A percentile compares a stretch with the other conserved stretches of the same genome.
Conservation (phyloP, 1,140 invertebrate genomes). For the Paraescarpia echinospica region DNA sequence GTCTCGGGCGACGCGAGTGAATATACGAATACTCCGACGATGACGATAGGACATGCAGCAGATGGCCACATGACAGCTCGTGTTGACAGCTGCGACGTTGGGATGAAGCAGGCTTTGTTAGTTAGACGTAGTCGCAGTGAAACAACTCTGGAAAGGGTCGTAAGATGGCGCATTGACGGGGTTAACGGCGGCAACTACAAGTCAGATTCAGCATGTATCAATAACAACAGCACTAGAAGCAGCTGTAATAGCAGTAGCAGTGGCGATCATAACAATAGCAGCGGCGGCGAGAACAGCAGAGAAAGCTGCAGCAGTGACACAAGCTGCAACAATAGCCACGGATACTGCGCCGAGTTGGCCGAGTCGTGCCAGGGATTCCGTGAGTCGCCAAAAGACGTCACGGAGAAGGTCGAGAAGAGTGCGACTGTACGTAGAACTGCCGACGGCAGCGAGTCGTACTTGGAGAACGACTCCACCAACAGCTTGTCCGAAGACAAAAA, state of each 20-base stretch:
- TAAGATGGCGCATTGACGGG: no score
- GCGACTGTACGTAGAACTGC: neutral
- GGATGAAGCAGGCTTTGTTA: no score
- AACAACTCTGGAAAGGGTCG: neutral
- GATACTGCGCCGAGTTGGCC: neutral
- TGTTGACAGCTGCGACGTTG: no score
- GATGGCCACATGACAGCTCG: no score
- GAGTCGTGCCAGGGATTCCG: neutral
- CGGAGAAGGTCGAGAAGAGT: neutral
- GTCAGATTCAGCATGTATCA: no score
- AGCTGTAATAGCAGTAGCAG: no score
- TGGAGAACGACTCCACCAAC: neutral
- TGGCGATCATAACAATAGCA: no score
- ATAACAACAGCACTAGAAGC: no score
- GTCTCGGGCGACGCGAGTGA: no score
- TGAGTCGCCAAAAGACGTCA: neutral
- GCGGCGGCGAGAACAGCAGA: neutral
- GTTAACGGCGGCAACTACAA: no score
- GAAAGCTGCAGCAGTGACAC: neutral
- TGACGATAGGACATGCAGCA: no score
- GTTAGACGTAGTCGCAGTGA: neutral
- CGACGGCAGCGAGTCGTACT: neutral
- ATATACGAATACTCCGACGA: no score
- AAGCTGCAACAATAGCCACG: neutral
- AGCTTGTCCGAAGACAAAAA: neutral